Evolutionary conservation across 2,113 vertebrate species (phyloP).

Genomic region (Anthoscopus minutus): DNA sequence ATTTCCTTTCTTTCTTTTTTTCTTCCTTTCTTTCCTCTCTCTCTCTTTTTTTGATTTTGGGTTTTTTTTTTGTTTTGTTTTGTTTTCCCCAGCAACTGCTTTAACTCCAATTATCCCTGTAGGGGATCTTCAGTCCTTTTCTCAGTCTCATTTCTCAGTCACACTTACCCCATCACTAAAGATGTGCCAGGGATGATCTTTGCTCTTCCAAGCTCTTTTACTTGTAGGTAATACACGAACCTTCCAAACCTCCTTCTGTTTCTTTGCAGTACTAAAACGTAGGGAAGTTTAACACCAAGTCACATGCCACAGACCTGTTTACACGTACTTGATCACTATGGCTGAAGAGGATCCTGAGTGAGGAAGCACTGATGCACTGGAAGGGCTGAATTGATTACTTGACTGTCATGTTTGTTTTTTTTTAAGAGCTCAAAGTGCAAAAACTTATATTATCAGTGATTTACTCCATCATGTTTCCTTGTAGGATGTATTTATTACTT

Average conservation of each 20-base stretch:
- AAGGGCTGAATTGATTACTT: background rate
- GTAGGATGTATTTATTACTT: background rate
- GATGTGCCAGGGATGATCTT: background rate
- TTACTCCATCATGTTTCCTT: background rate
- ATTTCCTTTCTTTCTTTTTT: background rate
- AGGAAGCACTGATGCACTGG: background rate
- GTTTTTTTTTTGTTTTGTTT: background rate
- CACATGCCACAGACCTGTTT: background rate
- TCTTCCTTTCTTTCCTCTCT: no score
- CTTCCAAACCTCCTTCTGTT: background rate
- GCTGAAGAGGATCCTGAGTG: background rate
- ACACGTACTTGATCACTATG: background rate
- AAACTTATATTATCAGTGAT: background rate
- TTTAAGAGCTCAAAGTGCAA: background rate
- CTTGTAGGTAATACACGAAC: background rate
- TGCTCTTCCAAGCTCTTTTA: background rate
- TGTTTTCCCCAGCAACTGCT: background rate
- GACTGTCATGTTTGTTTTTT: background rate
- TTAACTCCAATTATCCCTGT: background rate
- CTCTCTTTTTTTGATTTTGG: accelerated
- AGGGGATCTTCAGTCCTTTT: background rate
- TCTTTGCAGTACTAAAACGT: background rate
- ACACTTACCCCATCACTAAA: background rate
- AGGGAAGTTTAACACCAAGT: background rate
- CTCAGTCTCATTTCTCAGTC: background rate